phyloP scores from a whole-genome alignment of 1,140 invertebrate species.

The Eupristina koningsbergeri region DNA sequence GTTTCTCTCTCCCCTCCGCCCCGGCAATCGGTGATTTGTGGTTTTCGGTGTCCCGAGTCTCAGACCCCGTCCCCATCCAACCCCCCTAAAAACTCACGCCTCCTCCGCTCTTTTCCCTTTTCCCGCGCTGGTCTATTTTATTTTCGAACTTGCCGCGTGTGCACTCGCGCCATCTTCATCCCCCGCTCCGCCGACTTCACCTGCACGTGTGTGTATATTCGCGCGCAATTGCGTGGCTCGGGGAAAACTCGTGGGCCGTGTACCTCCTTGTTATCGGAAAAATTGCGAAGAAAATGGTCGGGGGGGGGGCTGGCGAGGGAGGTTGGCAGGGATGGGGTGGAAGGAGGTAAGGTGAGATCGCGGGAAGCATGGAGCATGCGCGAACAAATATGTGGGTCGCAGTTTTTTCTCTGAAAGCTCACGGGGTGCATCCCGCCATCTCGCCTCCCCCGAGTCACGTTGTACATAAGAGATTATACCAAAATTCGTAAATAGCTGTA shows the following conservation, averaged over 20 bases:
- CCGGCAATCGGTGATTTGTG: background rate
- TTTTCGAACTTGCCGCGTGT: conserved; percentile 15
- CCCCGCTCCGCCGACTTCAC: background rate
- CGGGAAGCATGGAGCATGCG: conserved; percentile 21
- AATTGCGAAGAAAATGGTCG: too few relatives aligned
- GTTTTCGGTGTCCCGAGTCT: too few relatives aligned
- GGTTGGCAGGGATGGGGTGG: too few relatives aligned
- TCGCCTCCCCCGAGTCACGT: background rate
- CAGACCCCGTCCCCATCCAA: too few relatives aligned
- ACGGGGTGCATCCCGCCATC: too few relatives aligned
- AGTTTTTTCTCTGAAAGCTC: background rate
- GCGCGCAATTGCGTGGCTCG: background rate
- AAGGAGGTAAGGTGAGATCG: background rate
- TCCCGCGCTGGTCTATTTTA: too few relatives aligned
- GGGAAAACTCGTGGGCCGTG: background rate
- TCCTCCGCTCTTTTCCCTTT: too few relatives aligned
- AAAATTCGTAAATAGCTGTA: conserved; percentile 56
- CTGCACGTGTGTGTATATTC: background rate
- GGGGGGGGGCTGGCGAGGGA: too few relatives aligned
- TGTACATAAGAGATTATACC: conserved; percentile 60
- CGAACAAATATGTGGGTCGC: conserved; percentile 60
- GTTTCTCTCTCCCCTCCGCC: conserved; percentile 43
- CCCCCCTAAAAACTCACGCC: too few relatives aligned
- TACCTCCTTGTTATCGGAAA: background rate
- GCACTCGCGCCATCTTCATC: background rate